These are phyloP conservation scores for Cataglyphis cursor DNA, from an alignment of 2,888 invertebrate genomes.

Conservation along the genomic window DNA sequence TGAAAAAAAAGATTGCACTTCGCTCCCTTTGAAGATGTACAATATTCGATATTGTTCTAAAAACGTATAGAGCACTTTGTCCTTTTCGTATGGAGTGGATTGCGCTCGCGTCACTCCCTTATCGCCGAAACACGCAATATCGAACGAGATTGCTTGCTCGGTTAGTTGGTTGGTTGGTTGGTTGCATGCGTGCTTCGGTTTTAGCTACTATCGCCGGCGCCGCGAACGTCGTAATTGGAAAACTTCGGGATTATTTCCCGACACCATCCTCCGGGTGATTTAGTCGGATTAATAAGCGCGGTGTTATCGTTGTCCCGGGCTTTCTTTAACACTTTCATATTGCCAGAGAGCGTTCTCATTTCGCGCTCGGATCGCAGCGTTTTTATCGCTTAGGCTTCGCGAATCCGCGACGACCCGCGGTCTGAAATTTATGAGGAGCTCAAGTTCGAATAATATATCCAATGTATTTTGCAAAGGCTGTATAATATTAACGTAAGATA, in stretches of 20 bases:
- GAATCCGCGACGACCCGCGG: conserved; percentile 16
- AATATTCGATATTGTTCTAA: conserved; percentile 60
- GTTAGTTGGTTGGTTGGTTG: conserved; percentile 19
- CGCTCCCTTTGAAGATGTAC: conserved; percentile 61
- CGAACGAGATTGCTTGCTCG: conserved; percentile 48
- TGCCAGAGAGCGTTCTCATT: conserved; percentile 16
- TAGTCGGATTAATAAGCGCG: conserved; percentile 56
- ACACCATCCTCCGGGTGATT: conserved; percentile 33
- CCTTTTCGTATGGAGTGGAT: conserved; percentile 41
- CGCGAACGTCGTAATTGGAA: conserved; percentile 53
- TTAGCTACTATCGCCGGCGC: conserved; percentile 25
- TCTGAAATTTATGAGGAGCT: conserved; percentile 14
- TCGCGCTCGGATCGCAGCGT: conserved; percentile 22
- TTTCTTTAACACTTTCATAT: conserved; percentile 51
- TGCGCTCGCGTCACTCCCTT: conserved; percentile 23
- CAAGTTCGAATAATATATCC: conserved; percentile 18
- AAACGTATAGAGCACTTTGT: conserved; percentile 51
- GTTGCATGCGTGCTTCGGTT: conserved; percentile 38
- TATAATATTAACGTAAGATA: conserved; percentile 44
- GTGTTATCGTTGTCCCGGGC: conserved; percentile 48
- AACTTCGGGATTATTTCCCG: conserved; percentile 53
- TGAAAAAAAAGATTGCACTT: conserved; percentile 32
- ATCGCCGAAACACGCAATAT: conserved; percentile 54
- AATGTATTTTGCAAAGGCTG: conserved; percentile 23
- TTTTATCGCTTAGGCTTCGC: conserved; percentile 21